A percentile compares a stretch with the other conserved stretches of the same genome.
phyloP scores from a whole-genome alignment of 2,113 vertebrate species.

The Sturnus vulgaris region DNA sequence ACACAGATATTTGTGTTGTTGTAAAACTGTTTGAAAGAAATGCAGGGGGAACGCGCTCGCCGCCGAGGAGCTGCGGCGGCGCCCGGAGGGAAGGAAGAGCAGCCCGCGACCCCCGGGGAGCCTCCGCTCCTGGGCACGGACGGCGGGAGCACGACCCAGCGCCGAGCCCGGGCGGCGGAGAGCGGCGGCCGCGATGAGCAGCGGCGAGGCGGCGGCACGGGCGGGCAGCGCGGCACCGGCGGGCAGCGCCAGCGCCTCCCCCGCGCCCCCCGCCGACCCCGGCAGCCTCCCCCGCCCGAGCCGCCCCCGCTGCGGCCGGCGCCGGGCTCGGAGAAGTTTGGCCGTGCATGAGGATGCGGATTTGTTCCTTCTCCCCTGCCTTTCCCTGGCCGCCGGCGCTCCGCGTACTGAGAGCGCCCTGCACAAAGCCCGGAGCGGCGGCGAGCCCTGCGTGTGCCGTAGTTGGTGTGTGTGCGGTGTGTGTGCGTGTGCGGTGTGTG shows the following conservation, averaged over 20 bases:
- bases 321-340: background rate
- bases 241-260: background rate
- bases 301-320: background rate
- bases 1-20: slow-evolving; percentile 55
- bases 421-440: slow-evolving; percentile 53
- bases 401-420: background rate
- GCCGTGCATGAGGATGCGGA: background rate
- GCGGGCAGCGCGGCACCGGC: background rate
- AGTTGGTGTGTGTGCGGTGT: slow-evolving; percentile 41
- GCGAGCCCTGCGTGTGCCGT: background rate
- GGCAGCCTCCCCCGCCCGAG: background rate
- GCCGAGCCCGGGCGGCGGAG: background rate
- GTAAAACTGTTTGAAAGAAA: slow-evolving; percentile 55
- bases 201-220: background rate
- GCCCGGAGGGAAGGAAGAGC: background rate
- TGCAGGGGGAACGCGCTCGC: background rate
- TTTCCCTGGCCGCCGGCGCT: background rate
- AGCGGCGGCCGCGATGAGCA: background rate
- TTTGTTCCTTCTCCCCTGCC: background rate
- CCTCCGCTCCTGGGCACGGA: background rate
- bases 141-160: background rate
- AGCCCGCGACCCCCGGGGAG: background rate
- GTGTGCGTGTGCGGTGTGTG: slow-evolving; percentile 22
- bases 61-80: background rate
- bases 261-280: background rate